Base-by-base conservation (phyloP, 2,113 vertebrate species). In the Psittacara wagleri region DNA sequence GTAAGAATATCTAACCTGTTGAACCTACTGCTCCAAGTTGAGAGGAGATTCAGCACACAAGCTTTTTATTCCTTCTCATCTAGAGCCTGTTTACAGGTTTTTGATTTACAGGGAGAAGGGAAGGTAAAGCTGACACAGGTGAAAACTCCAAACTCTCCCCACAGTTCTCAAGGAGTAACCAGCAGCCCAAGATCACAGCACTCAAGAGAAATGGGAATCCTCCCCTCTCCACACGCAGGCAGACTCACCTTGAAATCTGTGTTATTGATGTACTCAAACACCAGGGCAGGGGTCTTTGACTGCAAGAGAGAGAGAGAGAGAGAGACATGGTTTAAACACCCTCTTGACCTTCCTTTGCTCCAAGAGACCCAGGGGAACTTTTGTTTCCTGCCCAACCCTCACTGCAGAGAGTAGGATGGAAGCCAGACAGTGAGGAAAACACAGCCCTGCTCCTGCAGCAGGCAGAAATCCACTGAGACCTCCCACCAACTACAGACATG, bases 181-280 rank as follows among this genome's bases (percentile, higher is more conserved):
- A 52, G 82, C 20, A 73, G 61, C 39, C 39, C 35, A 52, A 41
- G 64, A 67, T 28, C 74, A 74, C 31, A 59, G 25, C 28, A 44
- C 19, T 55, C n/a, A 43, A 75, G 14, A 83, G 28, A 69, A 90
- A 78, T 7, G 7, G 37, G 48, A 70, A 44, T 54, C 69, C 39
- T 88, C 16, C 54, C 51, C 59, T 46, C 67, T 55, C 16, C 64
- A 69, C n/a, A 37, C 12, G 25, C 18, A 78, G 59, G 27, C 64
- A 93, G 84, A 97, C 98, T 95, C 98, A 99, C 99, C 99, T 99
- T 99, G 98, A 99, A 99, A 97, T 99, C 99, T 98, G 99, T 99
- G 98, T 99, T 99, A 98, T 99, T 99, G 98, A 99, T 99, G 98
- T 99, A 99, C 97, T 99, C 99, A 98, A 99, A 99, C 97, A 99